Percentiles rank a stretch among this genome's conserved stretches.
Conservation (phyloP, 2,113 vertebrate species). For the Anarhynchus alexandrinus region DNA sequence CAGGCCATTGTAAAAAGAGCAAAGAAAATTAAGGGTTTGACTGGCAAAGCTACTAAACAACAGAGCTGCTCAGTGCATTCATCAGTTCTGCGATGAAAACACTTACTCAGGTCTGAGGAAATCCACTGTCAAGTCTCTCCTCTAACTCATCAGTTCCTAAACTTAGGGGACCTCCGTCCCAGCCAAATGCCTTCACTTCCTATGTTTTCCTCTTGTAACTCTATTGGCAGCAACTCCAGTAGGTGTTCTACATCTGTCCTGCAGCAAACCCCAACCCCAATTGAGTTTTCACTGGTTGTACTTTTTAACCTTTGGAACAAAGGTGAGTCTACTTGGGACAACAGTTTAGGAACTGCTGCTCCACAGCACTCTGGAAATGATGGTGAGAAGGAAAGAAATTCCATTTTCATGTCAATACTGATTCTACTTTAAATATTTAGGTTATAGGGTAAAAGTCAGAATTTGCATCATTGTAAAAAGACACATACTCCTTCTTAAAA, state of each 20-base stretch:
- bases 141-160: not conserved
- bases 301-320: not conserved
- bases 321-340: not conserved
- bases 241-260: not conserved
- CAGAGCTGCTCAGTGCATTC: not conserved
- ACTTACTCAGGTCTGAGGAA: not conserved
- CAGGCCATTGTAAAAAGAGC: not conserved
- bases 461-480: not conserved
- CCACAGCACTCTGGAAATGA: not conserved
- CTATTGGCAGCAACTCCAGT: not conserved
- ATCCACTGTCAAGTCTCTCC: not conserved
- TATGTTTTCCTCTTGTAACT: not conserved
- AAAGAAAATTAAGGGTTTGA: not conserved
- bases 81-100: not conserved
- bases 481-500: not conserved
- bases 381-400: not conserved
- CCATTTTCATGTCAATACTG: not conserved
- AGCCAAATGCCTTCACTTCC: not conserved
- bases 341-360: not conserved
- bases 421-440: not conserved
- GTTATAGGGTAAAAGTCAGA: not conserved
- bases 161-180: not conserved
- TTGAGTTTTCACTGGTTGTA: not conserved
- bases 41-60: not conserved
- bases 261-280: not conserved